Conservation (phyloP, 1,140 invertebrate species). For the Whitmania pigra region DNA sequence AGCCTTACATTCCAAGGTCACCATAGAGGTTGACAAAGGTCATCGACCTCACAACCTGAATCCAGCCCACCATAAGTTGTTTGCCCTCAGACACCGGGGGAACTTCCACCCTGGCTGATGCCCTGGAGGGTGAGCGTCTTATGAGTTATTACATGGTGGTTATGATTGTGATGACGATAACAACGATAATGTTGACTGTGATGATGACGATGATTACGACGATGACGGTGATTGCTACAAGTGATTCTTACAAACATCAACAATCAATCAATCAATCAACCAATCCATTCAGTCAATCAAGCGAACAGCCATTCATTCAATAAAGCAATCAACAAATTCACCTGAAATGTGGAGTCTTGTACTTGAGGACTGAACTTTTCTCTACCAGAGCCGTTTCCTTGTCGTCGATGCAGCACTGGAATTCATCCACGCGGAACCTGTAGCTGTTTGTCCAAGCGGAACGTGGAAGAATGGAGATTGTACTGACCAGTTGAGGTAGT, state of each 20-base stretch:
- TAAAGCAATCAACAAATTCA: neutral
- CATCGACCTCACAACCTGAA: constrained; percentile 41
- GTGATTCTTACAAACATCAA: too few relatives aligned
- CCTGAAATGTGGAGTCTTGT: neutral
- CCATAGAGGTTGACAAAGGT: constrained; percentile 40
- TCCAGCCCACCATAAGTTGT: constrained; percentile 40
- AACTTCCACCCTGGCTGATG: constrained; percentile 36
- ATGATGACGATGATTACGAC: too few relatives aligned
- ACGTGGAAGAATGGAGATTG: too few relatives aligned
- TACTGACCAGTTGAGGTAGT: too few relatives aligned
- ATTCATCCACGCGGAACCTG: neutral
- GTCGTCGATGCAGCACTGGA: neutral
- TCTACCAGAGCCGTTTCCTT: neutral
- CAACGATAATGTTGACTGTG: too few relatives aligned
- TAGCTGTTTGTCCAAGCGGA: neutral
- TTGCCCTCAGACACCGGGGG: constrained; percentile 33
- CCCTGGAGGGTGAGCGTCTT: constrained; percentile 26
- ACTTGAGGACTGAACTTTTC: neutral
- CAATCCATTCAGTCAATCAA: too few relatives aligned
- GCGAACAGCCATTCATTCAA: too few relatives aligned
- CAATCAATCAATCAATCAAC: too few relatives aligned
- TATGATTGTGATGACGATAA: too few relatives aligned
- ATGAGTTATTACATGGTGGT: too few relatives aligned
- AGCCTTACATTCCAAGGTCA: constrained; percentile 39
- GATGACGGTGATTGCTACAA: too few relatives aligned